Conservation (phyloP, 2,113 vertebrate species). For the Pionites leucogaster region DNA sequence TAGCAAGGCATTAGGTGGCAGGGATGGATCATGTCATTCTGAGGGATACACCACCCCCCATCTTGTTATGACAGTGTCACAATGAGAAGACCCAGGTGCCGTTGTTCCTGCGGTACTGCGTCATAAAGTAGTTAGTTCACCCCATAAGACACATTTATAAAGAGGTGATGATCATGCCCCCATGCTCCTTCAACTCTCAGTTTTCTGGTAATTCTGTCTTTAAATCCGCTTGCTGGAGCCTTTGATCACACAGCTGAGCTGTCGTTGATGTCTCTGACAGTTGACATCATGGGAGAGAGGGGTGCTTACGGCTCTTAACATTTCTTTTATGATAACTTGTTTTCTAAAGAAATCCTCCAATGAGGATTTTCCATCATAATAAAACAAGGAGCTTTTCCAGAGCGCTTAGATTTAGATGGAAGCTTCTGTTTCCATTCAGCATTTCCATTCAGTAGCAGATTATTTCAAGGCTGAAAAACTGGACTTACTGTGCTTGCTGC, state of each 20-base stretch:
- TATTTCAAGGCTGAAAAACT: slow-evolving; percentile 11
- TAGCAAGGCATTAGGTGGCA: not conserved
- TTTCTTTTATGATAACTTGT: slow-evolving; percentile 54
- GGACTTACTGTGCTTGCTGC: slow-evolving; percentile 1
- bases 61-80: not conserved
- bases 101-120: not conserved
- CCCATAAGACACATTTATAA: not conserved
- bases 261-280: slow-evolving; percentile 30
- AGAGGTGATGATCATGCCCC: not conserved
- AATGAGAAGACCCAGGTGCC: not conserved
- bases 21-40: not conserved
- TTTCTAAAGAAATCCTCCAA: slow-evolving; percentile 18
- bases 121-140: not conserved
- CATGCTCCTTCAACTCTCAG: not conserved
- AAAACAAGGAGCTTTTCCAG: slow-evolving; percentile 21
- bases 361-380: slow-evolving; percentile 35
- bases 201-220: slow-evolving; percentile 47
- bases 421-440: slow-evolving; percentile 9
- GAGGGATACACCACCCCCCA: not conserved
- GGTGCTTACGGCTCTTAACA: slow-evolving; percentile 43
- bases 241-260: slow-evolving; percentile 41
- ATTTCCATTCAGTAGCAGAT: slow-evolving; percentile 4
- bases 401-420: slow-evolving; percentile 19
- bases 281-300: slow-evolving; percentile 53
- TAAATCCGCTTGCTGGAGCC: slow-evolving; percentile 13